Evolutionary conservation across 2,888 invertebrate genomes (phyloP), one percentile per base, ranked within the genome.

Genomic region (Galerucella pusilla): DNA sequence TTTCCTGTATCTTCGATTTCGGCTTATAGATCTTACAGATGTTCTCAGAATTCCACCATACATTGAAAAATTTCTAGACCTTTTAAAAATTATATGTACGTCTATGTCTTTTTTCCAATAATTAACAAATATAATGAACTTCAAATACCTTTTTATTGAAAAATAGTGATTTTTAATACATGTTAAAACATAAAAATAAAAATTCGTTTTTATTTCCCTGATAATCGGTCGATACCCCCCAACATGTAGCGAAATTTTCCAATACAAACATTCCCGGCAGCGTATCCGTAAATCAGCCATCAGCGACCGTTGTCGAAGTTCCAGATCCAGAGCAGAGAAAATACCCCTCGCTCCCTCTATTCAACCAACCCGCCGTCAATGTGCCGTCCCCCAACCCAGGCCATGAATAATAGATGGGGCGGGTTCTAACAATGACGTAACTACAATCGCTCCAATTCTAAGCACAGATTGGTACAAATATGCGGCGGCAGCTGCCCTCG

Each of bases 391-490:
- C 70, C 46, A 65, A 52, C 73, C 76, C 76, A 77, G 74, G 81
- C 81, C 85, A 86, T 86, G 86, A 86, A 86, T 86, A 86, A 86
- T 86, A 85, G 84, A 86, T 86, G 85, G 86, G 86, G 86, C 86
- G 86, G 86, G 85, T 84, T 85, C 84, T 85, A 86, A 88, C 88
- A 88, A 88, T 88, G 88, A 87, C 87, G 87, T 85, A 87, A 87
- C 87, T 86, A 86, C 87, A 87, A 87, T 87, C 87, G 86, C 84
- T 81, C 84, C 73, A 82, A 82, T 85, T 85, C 84, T 84, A 84
- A 83, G 85, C 85, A 85, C 85, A 85, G 86, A 85, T 85, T 86
- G 86, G 85, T 85, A 85, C 83, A 83, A 83, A 84, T 84, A 81
- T 80, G 80, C 80, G 76, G 82, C 82, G 82, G 64, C 64, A 65